A percentile compares a stretch with the other conserved stretches of the same genome.
Evolutionary conservation across 2,888 invertebrate species (phyloP).

Genomic region (Patella depressa): DNA sequence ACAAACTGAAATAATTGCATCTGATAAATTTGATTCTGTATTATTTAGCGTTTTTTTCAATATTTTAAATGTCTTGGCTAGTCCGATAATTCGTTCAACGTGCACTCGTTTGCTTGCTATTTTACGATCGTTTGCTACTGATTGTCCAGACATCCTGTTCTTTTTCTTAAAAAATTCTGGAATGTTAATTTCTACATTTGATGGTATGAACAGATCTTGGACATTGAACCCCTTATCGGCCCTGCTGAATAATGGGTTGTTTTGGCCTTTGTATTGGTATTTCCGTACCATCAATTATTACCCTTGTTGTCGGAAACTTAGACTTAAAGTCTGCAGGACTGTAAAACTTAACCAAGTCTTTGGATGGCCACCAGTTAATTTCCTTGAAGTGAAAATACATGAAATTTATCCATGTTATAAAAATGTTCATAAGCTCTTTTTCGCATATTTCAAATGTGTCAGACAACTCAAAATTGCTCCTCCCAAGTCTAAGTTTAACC

Average conservation of each 20-base stretch:
- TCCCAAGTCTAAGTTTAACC: conserved; percentile 33
- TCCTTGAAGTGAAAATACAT: conserved; percentile 40
- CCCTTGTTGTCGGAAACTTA: conserved; percentile 41
- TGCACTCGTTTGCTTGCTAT: conserved; percentile 42
- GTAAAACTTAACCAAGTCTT: conserved; percentile 37
- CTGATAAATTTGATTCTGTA: conserved; percentile 1
- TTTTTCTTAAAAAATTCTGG: conserved; percentile 41
- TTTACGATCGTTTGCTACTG: conserved; percentile 35
- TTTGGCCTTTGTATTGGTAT: conserved; percentile 32
- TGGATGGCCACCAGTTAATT: conserved; percentile 37
- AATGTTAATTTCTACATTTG: conserved; percentile 38
- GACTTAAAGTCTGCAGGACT: conserved; percentile 37
- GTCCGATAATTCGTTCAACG: conserved; percentile 41
- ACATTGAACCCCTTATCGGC: conserved; percentile 26
- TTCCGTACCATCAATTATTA: conserved; percentile 49
- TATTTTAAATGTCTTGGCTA: conserved; percentile 31
- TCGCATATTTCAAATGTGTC: conserved; percentile 36
- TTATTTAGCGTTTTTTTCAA: not conserved
- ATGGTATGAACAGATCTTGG: conserved; percentile 32
- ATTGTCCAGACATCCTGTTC: conserved; percentile 31
- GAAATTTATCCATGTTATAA: conserved; percentile 41
- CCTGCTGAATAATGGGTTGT: not conserved
- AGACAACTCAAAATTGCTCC: conserved; percentile 36
- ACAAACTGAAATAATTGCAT: conserved; percentile 12
- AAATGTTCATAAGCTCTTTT: conserved; percentile 34